Evolutionary conservation across 2,797 vertebrate species (phyloP), one percentile per base, ranked within the genome.

Genomic region (Sebastes vulpes): DNA sequence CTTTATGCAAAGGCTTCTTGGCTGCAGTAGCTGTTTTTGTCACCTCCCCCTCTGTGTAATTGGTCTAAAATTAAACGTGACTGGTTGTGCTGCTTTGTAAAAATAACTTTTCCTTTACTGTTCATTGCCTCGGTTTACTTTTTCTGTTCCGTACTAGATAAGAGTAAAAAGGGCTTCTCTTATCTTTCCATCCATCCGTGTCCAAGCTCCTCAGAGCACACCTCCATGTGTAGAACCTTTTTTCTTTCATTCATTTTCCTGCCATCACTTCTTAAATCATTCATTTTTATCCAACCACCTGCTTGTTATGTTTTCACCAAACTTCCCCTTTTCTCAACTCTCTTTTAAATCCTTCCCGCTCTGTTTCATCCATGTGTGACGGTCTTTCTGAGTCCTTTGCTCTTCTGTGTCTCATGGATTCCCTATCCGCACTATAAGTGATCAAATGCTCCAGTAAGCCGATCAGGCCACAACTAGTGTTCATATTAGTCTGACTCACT

Each of bases 401-500:
- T 74, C 70, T 28, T 75, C 29, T 50, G 61, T 53, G 60, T 69
- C 61, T 71, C 31, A 18, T 65, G 61, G 77, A 84, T 65, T 81
- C 67, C 60, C 59, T 11, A 50, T 65, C 63, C 12, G 50, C 31
- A 70, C 75, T 54, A 23, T 57, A 71, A 77, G 65, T 86, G 75
- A 92, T 88, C 48, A 82, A 85, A 89, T 70, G 71, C 75, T 79
- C 56, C 54, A 82, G 59, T 70, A 82, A 79, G 63, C 72, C 68
- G 79, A 69, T 86, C 67, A 77, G 72, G 60, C 72, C 58, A 67
- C 72, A 77, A 76, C 74, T 48, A 31, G 67, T 72, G 77, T 84
- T 88, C 81, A 83, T 84, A 86, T 81, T 76, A 88, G 78, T 82
- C 38, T 20, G 71, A 85, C 75, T 87, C 64, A 63, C 75, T 83